A percentile compares a stretch with the other conserved stretches of the same genome.
phyloP scores from a whole-genome alignment of 2,113 vertebrate species.

The Cairina moschata region DNA sequence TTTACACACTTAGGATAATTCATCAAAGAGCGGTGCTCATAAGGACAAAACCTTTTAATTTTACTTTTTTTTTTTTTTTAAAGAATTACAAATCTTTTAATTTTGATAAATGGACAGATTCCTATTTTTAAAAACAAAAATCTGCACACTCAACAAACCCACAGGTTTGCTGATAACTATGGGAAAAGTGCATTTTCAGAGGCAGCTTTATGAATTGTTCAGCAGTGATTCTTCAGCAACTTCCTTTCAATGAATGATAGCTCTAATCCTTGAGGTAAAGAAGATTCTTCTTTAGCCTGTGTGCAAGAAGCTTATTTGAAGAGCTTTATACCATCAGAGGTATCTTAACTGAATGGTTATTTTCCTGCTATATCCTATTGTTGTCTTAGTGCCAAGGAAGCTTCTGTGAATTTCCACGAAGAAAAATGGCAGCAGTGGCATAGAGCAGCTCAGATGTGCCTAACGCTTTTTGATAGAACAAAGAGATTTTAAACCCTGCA shows the following conservation, averaged over 20 bases:
- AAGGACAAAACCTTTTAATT: not conserved
- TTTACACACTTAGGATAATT: not conserved
- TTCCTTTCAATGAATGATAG: not conserved
- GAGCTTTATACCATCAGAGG: not conserved
- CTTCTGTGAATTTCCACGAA: not conserved
- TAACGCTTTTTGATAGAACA: not conserved
- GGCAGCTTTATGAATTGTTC: not conserved
- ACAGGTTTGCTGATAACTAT: not conserved
- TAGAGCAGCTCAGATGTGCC: not conserved
- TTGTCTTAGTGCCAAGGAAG: not conserved
- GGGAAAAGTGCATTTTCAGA: not conserved
- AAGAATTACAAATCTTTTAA: not conserved
- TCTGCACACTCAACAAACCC: not conserved
- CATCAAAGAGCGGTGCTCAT: not conserved
- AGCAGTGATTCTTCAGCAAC: not conserved
- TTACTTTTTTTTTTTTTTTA: not conserved
- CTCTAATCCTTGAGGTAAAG: conserved; percentile 8
- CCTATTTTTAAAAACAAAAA: not conserved
- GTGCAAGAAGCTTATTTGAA: not conserved
- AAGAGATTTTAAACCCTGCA: not conserved
- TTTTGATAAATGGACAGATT: not conserved
- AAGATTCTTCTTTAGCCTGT: not conserved
- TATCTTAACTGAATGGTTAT: not conserved
- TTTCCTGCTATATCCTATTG: not conserved
- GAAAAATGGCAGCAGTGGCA: not conserved